Evolutionary conservation across 2,797 vertebrate genomes (phyloP).

Genomic region (Falco concolor): DNA sequence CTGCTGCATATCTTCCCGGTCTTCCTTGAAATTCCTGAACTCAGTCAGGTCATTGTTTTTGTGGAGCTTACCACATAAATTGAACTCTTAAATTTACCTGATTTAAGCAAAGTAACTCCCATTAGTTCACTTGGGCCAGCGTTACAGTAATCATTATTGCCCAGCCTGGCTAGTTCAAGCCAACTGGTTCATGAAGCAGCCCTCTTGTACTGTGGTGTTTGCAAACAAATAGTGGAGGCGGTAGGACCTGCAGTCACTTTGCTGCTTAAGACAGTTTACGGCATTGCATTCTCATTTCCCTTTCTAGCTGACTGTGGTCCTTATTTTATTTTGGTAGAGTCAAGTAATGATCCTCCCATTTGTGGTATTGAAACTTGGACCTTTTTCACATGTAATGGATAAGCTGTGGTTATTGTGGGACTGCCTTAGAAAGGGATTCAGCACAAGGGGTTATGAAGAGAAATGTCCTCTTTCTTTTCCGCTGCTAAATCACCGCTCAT

Average conservation of each 20-base stretch:
- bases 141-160: neutral
- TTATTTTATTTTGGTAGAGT: neutral
- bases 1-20: neutral
- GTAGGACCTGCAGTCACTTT: neutral
- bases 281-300: neutral
- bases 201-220: neutral
- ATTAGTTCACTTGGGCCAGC: neutral
- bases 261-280: neutral
- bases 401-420: neutral
- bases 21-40: neutral
- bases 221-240: neutral
- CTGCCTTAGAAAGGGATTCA: neutral
- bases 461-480: neutral
- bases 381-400: neutral
- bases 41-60: neutral
- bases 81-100: neutral
- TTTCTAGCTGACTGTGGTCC: neutral
- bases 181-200: neutral
- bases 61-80: neutral
- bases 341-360: neutral
- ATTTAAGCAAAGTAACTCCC: neutral
- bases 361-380: neutral
- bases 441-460: neutral
- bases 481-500: neutral
- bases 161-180: neutral